Evolutionary conservation across 2,797 vertebrate genomes (phyloP).

Genomic region (Hyperoplus immaculatus): DNA sequence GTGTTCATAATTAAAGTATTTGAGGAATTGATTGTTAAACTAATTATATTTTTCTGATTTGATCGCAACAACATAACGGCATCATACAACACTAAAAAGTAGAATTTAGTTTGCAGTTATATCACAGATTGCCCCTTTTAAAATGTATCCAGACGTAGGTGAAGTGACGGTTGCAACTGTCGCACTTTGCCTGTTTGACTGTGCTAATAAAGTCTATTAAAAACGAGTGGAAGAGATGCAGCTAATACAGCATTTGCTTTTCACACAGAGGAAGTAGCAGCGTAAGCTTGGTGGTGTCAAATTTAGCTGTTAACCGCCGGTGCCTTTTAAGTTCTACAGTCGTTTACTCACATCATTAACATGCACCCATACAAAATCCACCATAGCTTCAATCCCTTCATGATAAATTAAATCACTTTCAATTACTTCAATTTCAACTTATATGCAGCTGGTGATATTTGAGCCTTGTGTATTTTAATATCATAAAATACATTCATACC

Average conservation of each 20-base stretch:
- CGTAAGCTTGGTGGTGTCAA: constrained; percentile 5
- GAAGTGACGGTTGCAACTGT: constrained; percentile 1
- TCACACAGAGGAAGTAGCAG: constrained; percentile 13
- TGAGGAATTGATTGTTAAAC: not conserved
- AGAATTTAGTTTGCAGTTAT: not conserved
- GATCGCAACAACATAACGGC: too few species aligned
- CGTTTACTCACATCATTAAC: not conserved
- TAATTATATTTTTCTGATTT: not conserved
- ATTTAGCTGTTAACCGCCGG: constrained; percentile 1
- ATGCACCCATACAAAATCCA: not conserved
- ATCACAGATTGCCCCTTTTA: not conserved
- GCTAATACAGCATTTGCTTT: constrained; percentile 26
- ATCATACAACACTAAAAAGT: not conserved
- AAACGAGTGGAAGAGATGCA: constrained; percentile 6
- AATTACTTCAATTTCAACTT: not conserved
- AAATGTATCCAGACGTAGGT: not conserved
- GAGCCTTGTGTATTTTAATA: not conserved
- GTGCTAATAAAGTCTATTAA: not conserved
- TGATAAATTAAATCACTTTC: not conserved
- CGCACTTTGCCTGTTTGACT: constrained; percentile 4
- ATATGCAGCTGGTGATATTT: not conserved
- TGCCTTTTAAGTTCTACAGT: not conserved
- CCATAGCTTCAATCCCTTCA: not conserved
- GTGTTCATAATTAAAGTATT: not conserved
- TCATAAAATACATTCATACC: constrained; percentile 2